Percentiles rank a stretch among this genome's conserved stretches.
These are phyloP conservation scores for Protonemura montana DNA, from an alignment of 2,888 invertebrate species.

Conservation along the genomic window DNA sequence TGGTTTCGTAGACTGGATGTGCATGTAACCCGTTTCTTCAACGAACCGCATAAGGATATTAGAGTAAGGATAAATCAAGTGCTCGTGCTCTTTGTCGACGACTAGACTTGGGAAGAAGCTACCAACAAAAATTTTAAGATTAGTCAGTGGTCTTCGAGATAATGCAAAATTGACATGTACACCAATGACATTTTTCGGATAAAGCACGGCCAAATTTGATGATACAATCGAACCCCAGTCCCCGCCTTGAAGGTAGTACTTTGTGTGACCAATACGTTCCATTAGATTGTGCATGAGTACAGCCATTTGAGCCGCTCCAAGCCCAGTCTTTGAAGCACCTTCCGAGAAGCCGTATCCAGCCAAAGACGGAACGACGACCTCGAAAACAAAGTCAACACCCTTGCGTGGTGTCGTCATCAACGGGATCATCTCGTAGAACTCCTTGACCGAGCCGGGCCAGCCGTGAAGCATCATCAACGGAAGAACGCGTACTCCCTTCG, in stretches of 20 bases:
- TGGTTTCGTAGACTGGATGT: constrained; percentile 63
- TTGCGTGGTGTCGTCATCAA: constrained; percentile 64
- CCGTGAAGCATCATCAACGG: constrained; percentile 81
- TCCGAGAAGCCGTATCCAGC: constrained; percentile 75
- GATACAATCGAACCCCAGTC: constrained; percentile 63
- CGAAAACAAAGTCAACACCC: constrained; percentile 69
- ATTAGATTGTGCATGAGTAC: constrained; percentile 58
- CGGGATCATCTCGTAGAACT: constrained; percentile 81
- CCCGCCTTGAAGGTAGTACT: constrained; percentile 62
- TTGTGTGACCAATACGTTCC: constrained; percentile 58
- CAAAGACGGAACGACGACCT: constrained; percentile 72
- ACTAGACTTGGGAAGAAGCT: constrained; percentile 53
- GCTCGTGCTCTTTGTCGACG: constrained; percentile 52
- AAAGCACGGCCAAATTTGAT: constrained; percentile 57
- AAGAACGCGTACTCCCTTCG: constrained; percentile 61
- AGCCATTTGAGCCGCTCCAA: constrained; percentile 50
- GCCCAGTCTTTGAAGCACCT: constrained; percentile 51
- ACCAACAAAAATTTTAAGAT: constrained; percentile 52
- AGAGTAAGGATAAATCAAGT: constrained; percentile 53
- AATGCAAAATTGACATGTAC: constrained; percentile 56
- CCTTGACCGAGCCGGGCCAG: constrained; percentile 85
- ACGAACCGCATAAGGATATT: constrained; percentile 53
- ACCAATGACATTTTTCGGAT: constrained; percentile 52
- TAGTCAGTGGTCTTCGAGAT: constrained; percentile 42
- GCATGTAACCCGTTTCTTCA: constrained; percentile 61